Conservation (phyloP, 1,140 invertebrate genomes). For the Drosophila lacertosa region DNA sequence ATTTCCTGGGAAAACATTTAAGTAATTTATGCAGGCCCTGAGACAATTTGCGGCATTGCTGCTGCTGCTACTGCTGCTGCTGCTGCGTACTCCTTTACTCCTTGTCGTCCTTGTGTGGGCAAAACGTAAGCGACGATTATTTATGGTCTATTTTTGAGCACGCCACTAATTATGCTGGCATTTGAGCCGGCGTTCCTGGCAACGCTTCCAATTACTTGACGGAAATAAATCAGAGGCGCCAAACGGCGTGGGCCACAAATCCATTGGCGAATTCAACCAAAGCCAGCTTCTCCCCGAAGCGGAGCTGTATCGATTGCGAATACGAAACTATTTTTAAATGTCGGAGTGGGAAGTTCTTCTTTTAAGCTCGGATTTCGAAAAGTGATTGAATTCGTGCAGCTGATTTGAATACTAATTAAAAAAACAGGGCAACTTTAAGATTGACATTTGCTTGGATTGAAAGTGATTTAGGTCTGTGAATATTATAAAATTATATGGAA, state of each 20-base stretch:
- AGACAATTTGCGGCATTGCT: slow-evolving; percentile 60
- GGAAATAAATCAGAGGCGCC: slow-evolving; percentile 70
- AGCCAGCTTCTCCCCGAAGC: slow-evolving; percentile 4
- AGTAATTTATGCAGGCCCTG: slow-evolving; percentile 71
- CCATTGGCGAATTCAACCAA: slow-evolving; percentile 33
- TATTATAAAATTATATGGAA: too few species aligned
- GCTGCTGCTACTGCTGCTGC: neutral
- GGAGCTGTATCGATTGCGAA: slow-evolving; percentile 22
- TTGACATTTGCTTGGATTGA: too few species aligned
- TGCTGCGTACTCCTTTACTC: neutral
- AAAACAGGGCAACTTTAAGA: too few species aligned
- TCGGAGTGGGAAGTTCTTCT: neutral
- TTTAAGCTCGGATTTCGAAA: neutral
- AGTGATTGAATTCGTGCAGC: neutral
- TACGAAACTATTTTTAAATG: slow-evolving; percentile 8
- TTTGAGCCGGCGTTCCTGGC: slow-evolving; percentile 57
- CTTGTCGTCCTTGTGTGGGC: neutral
- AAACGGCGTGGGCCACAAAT: slow-evolving; percentile 34
- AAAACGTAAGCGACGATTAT: slow-evolving; percentile 63
- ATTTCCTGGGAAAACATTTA: slow-evolving; percentile 61
- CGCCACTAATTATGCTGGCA: slow-evolving; percentile 74
- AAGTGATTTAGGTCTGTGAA: too few species aligned
- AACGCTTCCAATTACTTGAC: slow-evolving; percentile 69
- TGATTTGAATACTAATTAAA: slow-evolving; percentile 2
- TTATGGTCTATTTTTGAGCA: slow-evolving; percentile 80